These are phyloP conservation scores for Cottoperca gobio DNA, from an alignment of 2,797 vertebrate species.

Conservation along the genomic window DNA sequence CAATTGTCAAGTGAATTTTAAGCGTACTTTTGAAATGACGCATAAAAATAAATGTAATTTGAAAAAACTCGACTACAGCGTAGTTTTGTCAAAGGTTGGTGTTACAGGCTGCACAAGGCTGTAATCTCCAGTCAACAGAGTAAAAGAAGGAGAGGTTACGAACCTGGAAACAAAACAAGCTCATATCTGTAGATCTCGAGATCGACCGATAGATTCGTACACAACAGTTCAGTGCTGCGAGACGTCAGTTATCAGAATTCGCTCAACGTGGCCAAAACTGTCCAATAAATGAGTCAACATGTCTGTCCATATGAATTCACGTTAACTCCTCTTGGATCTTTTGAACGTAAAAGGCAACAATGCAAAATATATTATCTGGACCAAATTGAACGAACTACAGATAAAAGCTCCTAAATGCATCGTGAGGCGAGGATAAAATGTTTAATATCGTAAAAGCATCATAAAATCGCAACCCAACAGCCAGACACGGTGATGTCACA, in stretches of 20 bases:
- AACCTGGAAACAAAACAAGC: too few relatives aligned
- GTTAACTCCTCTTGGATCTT: neutral
- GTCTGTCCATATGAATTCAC: neutral
- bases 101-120: too few relatives aligned
- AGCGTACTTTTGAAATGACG: too few relatives aligned
- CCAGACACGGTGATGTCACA: neutral
- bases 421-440: neutral
- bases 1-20: too few relatives aligned
- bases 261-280: neutral
- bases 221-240: neutral
- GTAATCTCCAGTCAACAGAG: too few relatives aligned
- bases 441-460: neutral
- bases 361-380: neutral
- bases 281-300: neutral
- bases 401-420: neutral
- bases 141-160: too few relatives aligned
- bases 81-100: too few relatives aligned
- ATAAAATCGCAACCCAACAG: slow-evolving; percentile 1
- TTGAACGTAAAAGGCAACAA: neutral
- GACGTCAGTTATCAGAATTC: neutral
- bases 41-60: too few relatives aligned
- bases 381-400: neutral
- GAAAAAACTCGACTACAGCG: too few relatives aligned
- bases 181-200: neutral
- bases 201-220: neutral